Conservation (phyloP, 1,140 invertebrate species). For the Muscidifurax raptorellus region DNA sequence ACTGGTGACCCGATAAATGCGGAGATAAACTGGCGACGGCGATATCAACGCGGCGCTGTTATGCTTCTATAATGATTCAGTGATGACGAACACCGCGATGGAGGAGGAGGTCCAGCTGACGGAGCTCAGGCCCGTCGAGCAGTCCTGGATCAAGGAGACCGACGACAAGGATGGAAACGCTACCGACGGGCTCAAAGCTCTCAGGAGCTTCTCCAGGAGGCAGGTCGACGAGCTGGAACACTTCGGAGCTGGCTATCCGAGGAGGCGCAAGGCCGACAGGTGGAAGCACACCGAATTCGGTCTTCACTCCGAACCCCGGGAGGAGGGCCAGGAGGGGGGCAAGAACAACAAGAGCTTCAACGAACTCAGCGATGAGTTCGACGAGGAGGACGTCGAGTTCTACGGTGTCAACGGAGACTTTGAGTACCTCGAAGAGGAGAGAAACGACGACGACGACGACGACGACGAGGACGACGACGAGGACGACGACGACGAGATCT, state of each 20-base stretch:
- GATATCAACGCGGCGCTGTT: not conserved
- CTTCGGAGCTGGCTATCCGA: constrained; percentile 17
- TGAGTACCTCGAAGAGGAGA: constrained; percentile 28
- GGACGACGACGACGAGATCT: constrained; percentile 57
- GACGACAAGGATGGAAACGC: constrained; percentile 53
- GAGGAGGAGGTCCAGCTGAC: constrained; percentile 69
- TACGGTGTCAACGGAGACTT: constrained; percentile 39
- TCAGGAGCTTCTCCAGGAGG: constrained; percentile 63
- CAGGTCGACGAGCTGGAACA: constrained; percentile 56
- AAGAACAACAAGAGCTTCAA: not conserved
- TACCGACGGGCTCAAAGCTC: constrained; percentile 67
- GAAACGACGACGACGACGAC: constrained; percentile 55
- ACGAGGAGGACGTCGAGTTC: constrained; percentile 28
- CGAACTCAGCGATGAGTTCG: constrained; percentile 4
- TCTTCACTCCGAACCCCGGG: not conserved
- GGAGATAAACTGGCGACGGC: constrained; percentile 42
- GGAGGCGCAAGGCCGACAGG: not conserved
- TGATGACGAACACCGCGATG: not conserved
- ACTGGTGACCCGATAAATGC: constrained; percentile 46
- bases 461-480: no score
- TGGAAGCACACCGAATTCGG: constrained; percentile 30
- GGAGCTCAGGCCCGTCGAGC: constrained; percentile 70
- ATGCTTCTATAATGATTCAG: no score
- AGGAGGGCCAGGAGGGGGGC: no score
- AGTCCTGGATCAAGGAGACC: constrained; percentile 64